Evolutionary conservation across 2,888 invertebrate genomes (phyloP).

Genomic region (Zhuqinia jingwanae): DNA sequence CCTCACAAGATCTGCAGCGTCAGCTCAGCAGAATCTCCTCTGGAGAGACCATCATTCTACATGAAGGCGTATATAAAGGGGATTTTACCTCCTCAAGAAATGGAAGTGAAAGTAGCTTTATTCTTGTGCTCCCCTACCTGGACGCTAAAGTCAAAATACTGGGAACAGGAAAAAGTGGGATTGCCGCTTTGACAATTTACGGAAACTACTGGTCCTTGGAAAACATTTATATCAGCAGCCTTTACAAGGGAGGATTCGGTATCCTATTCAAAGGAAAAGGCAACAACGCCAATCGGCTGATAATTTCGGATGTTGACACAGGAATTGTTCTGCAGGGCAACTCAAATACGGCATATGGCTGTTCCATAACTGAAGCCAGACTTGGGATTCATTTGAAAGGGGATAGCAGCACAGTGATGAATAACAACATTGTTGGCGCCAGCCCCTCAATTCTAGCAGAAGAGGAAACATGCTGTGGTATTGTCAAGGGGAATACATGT

Average conservation of each 20-base stretch:
- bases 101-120: not conserved
- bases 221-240: not conserved
- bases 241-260: not conserved
- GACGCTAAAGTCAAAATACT: not conserved
- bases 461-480: not conserved
- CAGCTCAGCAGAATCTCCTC: not conserved
- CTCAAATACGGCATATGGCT: not conserved
- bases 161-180: not conserved
- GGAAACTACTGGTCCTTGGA: not conserved
- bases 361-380: not conserved
- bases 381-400: not conserved
- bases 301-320: not conserved
- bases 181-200: not conserved
- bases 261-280: not conserved
- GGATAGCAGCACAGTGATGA: not conserved
- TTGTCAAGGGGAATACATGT: not conserved
- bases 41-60: not conserved
- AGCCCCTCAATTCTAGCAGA: not conserved
- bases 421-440: not conserved
- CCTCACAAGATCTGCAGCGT: not conserved
- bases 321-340: not conserved
- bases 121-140: not conserved
- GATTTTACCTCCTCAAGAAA: not conserved
- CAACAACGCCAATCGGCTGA: not conserved
- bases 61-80: not conserved